These are phyloP conservation scores for Cyanoramphus novaezelandiae DNA, from an alignment of 2,113 vertebrate genomes.

Conservation along the genomic window DNA sequence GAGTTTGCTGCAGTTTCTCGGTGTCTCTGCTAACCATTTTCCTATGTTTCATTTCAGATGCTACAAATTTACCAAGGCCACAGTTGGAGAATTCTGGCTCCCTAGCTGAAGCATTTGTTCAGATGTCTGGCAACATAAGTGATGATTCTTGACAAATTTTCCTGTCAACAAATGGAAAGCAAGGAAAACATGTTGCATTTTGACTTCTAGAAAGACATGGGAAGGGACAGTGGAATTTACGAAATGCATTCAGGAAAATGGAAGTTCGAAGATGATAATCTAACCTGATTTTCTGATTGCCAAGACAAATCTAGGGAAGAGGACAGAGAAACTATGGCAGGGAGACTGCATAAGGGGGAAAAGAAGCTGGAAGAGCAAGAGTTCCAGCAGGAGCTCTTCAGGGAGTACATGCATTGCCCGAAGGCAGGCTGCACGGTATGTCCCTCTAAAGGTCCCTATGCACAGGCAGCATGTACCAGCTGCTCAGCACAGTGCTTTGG, in stretches of 20 bases:
- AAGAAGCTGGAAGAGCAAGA: conserved; percentile 64
- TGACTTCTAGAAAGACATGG: conserved; percentile 58
- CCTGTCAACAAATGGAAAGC: conserved; percentile 48
- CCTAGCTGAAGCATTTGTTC: conserved; percentile 48
- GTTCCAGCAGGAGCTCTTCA: conserved; percentile 64
- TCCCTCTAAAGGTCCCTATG: conserved; percentile 59
- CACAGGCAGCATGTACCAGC: conserved; percentile 28
- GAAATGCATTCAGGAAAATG: conserved; percentile 20
- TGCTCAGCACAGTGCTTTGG: conserved; percentile 49
- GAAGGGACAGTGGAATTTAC: conserved; percentile 57
- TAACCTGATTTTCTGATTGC: conserved; percentile 60
- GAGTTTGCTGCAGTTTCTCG: background rate
- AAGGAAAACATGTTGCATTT: conserved; percentile 48
- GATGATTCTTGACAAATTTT: conserved; percentile 54
- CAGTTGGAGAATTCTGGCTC: conserved; percentile 47
- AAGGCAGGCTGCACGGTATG: conserved; percentile 65
- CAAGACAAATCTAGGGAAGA: conserved; percentile 64
- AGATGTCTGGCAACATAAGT: conserved; percentile 39
- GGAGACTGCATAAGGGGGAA: conserved; percentile 61
- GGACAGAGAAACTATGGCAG: conserved; percentile 63
- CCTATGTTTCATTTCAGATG: conserved; percentile 66
- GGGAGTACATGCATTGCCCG: conserved; percentile 63
- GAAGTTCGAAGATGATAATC: conserved; percentile 45
- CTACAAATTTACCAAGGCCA: background rate
- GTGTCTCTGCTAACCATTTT: conserved; percentile 27